phyloP scores from a whole-genome alignment of 2,797 vertebrate genomes.

The Eidolon dupreanum region DNA sequence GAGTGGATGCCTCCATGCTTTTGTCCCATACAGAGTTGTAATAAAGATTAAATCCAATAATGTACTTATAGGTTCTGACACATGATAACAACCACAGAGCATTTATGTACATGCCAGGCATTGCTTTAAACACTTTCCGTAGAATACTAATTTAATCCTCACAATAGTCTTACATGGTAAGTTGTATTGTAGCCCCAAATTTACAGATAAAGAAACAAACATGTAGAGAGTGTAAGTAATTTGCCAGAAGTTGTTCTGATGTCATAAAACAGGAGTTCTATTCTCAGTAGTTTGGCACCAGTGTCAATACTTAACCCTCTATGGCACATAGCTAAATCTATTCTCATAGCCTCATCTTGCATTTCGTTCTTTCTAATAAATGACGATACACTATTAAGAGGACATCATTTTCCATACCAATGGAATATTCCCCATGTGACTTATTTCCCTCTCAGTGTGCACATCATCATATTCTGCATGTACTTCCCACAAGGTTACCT shows the following conservation, averaged over 20 bases:
- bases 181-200: neutral
- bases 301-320: neutral
- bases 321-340: neutral
- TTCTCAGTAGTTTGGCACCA: fast-evolving
- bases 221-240: fast-evolving
- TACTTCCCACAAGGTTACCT: neutral
- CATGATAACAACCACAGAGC: fast-evolving
- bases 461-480: fast-evolving
- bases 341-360: neutral
- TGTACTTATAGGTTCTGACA: neutral
- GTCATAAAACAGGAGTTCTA: neutral
- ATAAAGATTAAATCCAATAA: neutral
- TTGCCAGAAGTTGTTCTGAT: neutral
- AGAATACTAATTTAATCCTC: neutral
- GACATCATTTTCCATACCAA: fast-evolving
- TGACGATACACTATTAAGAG: too few species aligned
- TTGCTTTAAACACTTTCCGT: neutral
- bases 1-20: neutral
- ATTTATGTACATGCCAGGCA: neutral
- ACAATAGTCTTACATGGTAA: neutral
- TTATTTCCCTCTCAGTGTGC: neutral
- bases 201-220: neutral
- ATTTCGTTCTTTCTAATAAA: neutral
- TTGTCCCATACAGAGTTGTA: neutral
- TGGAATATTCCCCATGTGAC: fast-evolving